Evolutionary conservation across 2,888 invertebrate species (phyloP), one percentile per base, ranked within the genome.

Genomic region (Blomia tropicalis): DNA sequence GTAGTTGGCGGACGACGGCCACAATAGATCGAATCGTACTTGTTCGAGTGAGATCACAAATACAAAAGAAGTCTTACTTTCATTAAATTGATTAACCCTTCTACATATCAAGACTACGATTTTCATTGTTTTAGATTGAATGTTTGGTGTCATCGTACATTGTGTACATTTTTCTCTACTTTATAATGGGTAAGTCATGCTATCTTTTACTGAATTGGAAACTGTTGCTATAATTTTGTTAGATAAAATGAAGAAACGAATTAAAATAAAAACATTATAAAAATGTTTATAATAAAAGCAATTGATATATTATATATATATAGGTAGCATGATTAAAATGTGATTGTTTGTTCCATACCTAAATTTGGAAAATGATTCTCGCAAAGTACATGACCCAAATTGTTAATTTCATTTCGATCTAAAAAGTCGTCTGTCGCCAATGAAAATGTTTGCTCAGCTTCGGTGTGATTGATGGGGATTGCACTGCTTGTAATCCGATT

Each of bases 321-420:
- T 41, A 41, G n/a, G n/a, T 41, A 41, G 14, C n/a, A 41, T 41
- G 14, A n/a, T 41, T 41, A 41, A 17, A 41, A 41, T 17, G n/a
- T 41, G 41, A 17, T 17, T 41, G 56, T n/a, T 22, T 2, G 56
- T 19, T 56, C 56, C 22, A 56, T 19, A 19, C 30, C n/a, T 56
- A 56, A 56, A 27, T 11, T 56, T 56, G 56, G 14, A 56, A 56
- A 56, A 22, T 36, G 56, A 56, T 56, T 56, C 17, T 56, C 56
- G 1, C n/a, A 2, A 2, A 56, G 29, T 4, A 36, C 14, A 31
- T 56, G 56, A 3, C 29, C 56, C 17, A 56, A 25, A 56, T 31
- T 56, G 29, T 56, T 56, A 30, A 56, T 56, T 19, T 56, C 56
- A 29, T 56, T 56, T 14, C 29, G 56, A 3, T 56, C 51, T n/a